Percentiles rank a stretch among this genome's conserved stretches.
phyloP scores from a whole-genome alignment of 1,140 invertebrate species.

The Lepidostoma basale region DNA sequence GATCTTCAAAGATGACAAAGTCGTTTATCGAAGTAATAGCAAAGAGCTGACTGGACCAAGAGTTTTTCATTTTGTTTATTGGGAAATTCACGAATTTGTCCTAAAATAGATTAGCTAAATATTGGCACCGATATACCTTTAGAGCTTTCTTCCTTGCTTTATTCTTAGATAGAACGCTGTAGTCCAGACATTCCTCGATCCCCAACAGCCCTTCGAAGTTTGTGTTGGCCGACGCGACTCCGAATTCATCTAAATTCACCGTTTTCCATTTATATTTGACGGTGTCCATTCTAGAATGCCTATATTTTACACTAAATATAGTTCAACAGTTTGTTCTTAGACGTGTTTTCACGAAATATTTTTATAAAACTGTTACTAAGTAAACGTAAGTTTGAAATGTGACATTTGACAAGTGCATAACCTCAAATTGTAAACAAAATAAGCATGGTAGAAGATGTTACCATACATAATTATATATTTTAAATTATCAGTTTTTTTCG shows the following conservation, averaged over 20 bases:
- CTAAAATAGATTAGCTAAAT: not conserved
- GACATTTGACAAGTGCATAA: conserved; percentile 14
- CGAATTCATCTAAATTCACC: conserved; percentile 61
- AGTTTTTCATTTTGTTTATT: too few relatives aligned
- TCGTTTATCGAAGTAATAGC: too few relatives aligned
- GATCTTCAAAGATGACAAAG: too few relatives aligned
- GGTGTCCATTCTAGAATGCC: conserved; percentile 45
- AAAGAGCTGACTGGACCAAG: too few relatives aligned
- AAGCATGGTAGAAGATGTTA: conserved; percentile 13
- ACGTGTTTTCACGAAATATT: too few relatives aligned
- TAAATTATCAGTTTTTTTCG: not conserved
- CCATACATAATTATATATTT: not conserved
- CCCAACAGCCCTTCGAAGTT: conserved; percentile 65
- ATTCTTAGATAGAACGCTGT: conserved; percentile 54
- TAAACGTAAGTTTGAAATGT: too few relatives aligned
- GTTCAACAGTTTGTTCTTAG: too few relatives aligned
- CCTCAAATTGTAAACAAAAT: conserved; percentile 18
- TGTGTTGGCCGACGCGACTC: conserved; percentile 53
- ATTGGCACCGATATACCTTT: conserved; percentile 49
- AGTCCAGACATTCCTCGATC: conserved; percentile 68
- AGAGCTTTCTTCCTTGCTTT: conserved; percentile 51
- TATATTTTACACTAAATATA: too few relatives aligned
- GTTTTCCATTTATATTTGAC: conserved; percentile 62
- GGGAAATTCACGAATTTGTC: not conserved
- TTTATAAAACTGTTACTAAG: too few relatives aligned